Evolutionary conservation across 2,113 vertebrate genomes (phyloP).

Genomic region (Acanthisitta chloris): DNA sequence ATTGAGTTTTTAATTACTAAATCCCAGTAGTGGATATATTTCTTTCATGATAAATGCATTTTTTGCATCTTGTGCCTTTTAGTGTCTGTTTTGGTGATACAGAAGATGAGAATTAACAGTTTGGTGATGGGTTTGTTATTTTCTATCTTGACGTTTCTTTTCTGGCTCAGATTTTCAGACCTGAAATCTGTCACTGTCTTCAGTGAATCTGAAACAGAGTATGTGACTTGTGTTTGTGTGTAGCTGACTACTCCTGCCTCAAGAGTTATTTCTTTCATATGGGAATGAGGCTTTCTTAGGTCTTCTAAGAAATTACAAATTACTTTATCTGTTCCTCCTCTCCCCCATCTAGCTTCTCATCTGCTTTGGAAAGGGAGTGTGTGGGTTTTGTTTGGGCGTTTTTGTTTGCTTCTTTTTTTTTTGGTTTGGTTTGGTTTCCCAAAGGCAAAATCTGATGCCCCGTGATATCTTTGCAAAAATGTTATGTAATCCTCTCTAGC

Average conservation of each 20-base stretch:
- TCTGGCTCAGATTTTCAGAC: background rate
- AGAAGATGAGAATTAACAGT: background rate
- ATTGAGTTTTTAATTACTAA: background rate
- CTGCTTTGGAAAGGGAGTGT: background rate
- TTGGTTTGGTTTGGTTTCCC: background rate
- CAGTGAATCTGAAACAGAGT: background rate
- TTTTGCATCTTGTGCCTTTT: background rate
- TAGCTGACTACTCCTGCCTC: background rate
- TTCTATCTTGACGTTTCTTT: background rate
- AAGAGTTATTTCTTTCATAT: background rate
- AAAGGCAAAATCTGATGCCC: background rate
- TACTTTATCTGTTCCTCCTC: background rate
- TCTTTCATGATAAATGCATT: background rate
- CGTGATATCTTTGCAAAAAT: background rate
- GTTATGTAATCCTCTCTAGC: background rate
- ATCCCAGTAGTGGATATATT: background rate
- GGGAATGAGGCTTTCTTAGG: background rate
- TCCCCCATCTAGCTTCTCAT: background rate
- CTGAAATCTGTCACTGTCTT: background rate
- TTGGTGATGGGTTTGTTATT: background rate
- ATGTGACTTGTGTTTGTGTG: background rate
- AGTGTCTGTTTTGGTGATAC: background rate
- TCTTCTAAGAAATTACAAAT: background rate
- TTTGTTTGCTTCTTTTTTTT: background rate
- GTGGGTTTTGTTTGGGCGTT: background rate